These are phyloP conservation scores for Plectropomus leopardus DNA, from an alignment of 2,113 vertebrate genomes.

Conservation along the genomic window DNA sequence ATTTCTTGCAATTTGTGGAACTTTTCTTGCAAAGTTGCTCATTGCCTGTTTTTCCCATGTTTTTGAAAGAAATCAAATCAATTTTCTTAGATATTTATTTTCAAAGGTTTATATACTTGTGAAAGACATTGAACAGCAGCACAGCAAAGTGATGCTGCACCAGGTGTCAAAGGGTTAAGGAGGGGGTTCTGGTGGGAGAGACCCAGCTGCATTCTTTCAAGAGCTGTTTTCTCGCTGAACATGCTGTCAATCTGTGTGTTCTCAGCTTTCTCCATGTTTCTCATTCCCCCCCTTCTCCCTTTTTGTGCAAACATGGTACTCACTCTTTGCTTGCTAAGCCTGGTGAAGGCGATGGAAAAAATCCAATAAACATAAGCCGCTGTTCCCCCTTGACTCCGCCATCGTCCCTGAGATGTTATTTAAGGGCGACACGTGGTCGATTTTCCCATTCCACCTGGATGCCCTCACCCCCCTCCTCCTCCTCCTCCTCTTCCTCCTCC, in stretches of 20 bases:
- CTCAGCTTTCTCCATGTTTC: slow-evolving; percentile 28
- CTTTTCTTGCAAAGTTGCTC: too few relatives aligned
- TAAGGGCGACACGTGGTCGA: slow-evolving; percentile 63
- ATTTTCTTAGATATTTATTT: too few relatives aligned
- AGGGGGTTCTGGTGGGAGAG: background rate
- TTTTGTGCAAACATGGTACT: slow-evolving; percentile 48
- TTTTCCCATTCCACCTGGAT: slow-evolving; percentile 66
- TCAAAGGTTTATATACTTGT: too few relatives aligned
- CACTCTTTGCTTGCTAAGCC: slow-evolving; percentile 16
- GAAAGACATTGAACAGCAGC: too few relatives aligned
- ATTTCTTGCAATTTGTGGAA: too few relatives aligned
- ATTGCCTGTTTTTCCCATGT: too few relatives aligned
- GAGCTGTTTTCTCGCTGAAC: background rate
- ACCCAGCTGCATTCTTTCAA: background rate
- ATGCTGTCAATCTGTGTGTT: background rate
- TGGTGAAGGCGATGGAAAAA: slow-evolving; percentile 20
- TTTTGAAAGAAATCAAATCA: too few relatives aligned
- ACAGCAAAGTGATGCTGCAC: too few relatives aligned
- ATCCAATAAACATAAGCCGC: slow-evolving; percentile 73
- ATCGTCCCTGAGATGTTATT: slow-evolving; percentile 69
- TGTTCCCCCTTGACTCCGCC: slow-evolving; percentile 43
- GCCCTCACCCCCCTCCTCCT: slow-evolving; percentile 10
- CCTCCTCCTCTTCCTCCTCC: background rate
- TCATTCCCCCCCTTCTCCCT: slow-evolving; percentile 25
- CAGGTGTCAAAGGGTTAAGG: too few relatives aligned